Evolutionary conservation across 2,888 invertebrate species (phyloP).

Genomic region (Corythucha ciliata): DNA sequence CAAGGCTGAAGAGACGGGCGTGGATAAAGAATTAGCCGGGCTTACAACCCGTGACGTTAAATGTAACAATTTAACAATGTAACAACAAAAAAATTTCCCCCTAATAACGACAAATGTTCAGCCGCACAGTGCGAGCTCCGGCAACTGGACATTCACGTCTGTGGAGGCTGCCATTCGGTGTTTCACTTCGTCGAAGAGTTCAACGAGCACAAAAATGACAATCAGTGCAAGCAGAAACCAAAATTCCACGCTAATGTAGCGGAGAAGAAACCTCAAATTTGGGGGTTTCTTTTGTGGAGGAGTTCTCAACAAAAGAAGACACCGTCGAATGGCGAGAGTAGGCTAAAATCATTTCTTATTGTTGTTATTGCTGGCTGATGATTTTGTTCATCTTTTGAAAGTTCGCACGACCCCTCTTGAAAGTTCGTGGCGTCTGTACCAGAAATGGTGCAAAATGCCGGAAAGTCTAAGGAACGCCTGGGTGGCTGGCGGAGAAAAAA

Average conservation of each 20-base stretch:
- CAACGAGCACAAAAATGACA: slow-evolving; percentile 52
- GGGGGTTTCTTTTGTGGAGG: slow-evolving; percentile 1
- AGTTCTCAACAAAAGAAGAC: background rate
- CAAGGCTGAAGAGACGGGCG: too few relatives aligned
- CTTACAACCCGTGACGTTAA: too few relatives aligned
- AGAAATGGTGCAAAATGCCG: slow-evolving; percentile 73
- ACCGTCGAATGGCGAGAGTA: background rate
- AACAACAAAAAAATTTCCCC: too few relatives aligned
- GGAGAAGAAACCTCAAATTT: slow-evolving; percentile 48
- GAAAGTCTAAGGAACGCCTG: slow-evolving; percentile 63
- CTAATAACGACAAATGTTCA: too few relatives aligned
- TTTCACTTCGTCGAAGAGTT: slow-evolving; percentile 73
- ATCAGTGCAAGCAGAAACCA: slow-evolving; percentile 53
- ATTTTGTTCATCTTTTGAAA: slow-evolving; percentile 4
- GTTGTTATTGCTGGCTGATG: background rate
- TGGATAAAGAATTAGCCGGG: too few relatives aligned
- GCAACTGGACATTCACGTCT: slow-evolving; percentile 66
- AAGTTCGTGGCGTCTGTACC: slow-evolving; percentile 71
- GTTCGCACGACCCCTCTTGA: slow-evolving; percentile 38
- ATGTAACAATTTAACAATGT: too few relatives aligned
- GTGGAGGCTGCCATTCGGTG: slow-evolving; percentile 71
- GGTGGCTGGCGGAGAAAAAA: slow-evolving; percentile 71
- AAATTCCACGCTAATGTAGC: slow-evolving; percentile 51
- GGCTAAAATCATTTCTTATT: background rate
- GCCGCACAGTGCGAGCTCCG: slow-evolving; percentile 69